Conservation (phyloP, 1,140 invertebrate genomes). For the Hypsibius dujardini region DNA sequence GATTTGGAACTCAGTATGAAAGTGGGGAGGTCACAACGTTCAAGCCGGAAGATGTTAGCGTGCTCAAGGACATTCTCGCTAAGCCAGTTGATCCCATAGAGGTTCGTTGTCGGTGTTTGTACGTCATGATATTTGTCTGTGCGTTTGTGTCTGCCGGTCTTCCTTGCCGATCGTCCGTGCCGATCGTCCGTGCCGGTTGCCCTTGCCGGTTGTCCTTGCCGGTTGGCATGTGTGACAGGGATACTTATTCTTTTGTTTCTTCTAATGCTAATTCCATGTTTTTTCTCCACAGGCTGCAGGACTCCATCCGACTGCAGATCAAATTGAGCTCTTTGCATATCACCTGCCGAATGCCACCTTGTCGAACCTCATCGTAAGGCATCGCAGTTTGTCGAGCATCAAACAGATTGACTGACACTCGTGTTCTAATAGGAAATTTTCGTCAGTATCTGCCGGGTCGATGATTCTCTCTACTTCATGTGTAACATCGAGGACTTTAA, state of each 20-base stretch:
- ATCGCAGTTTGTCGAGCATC: slow-evolving; percentile 18
- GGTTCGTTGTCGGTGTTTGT: no score
- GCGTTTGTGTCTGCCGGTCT: no score
- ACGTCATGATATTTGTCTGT: no score
- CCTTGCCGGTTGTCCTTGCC: no score
- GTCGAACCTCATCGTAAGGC: slow-evolving; percentile 67
- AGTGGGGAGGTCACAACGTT: slow-evolving; percentile 80
- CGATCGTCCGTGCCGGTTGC: no score
- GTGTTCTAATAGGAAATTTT: slow-evolving; percentile 66
- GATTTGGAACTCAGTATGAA: slow-evolving; percentile 70
- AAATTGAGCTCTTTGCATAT: slow-evolving; percentile 93
- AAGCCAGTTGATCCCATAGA: slow-evolving; percentile 52
- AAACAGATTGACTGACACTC: background rate
- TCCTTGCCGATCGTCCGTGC: no score
- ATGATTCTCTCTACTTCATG: slow-evolving; percentile 86
- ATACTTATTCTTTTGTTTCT: no score
- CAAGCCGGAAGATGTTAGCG: slow-evolving; percentile 58
- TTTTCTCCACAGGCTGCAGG: slow-evolving; percentile 47
- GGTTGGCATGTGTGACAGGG: no score
- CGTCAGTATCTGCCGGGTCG: slow-evolving; percentile 67
- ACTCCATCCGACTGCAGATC: slow-evolving; percentile 86
- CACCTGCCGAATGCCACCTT: slow-evolving; percentile 79
- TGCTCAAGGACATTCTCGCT: slow-evolving; percentile 49
- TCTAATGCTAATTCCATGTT: slow-evolving; percentile 22
- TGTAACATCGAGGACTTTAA: slow-evolving; percentile 90